A percentile compares a stretch with the other conserved stretches of the same genome.
phyloP scores from a whole-genome alignment of 1,140 invertebrate species.

The Pogonomyrmex barbatus region DNA sequence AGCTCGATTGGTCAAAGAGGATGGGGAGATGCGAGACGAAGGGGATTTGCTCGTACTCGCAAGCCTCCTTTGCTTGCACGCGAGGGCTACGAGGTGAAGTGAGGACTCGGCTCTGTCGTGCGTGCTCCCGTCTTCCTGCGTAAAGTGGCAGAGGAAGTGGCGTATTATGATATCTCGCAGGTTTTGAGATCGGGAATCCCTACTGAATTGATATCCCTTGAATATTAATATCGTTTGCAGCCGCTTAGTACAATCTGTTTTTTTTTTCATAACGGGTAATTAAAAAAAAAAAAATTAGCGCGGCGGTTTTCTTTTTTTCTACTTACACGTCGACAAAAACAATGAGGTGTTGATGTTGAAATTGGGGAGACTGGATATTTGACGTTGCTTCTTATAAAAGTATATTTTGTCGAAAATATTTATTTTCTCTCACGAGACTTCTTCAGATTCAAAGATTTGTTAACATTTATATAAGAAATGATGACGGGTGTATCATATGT shows the following conservation, averaged over 20 bases:
- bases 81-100: conserved; percentile 58
- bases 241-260: background rate
- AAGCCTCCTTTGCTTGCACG: conserved; percentile 18
- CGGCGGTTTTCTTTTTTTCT: background rate
- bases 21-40: conserved; percentile 16
- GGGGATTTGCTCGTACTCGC: conserved; percentile 21
- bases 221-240: background rate
- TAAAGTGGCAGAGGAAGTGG: conserved; percentile 37
- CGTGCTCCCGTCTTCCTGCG: conserved; percentile 47
- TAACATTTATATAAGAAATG: background rate
- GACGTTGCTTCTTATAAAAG: background rate
- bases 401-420: background rate
- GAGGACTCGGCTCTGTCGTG: conserved; percentile 25
- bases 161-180: conserved; percentile 33
- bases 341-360: background rate
- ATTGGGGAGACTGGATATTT: background rate
- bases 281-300: background rate
- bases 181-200: conserved; percentile 9
- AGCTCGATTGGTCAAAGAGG: conserved; percentile 66
- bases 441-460: background rate
- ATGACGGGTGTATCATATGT: background rate
- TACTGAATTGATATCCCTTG: background rate
- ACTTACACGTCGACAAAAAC: background rate
- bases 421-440: background rate
- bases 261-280: background rate